Percentiles rank a stretch among this genome's conserved stretches.
Evolutionary conservation across 2,888 invertebrate genomes (phyloP).

Genomic region (Cepaea hortensis): DNA sequence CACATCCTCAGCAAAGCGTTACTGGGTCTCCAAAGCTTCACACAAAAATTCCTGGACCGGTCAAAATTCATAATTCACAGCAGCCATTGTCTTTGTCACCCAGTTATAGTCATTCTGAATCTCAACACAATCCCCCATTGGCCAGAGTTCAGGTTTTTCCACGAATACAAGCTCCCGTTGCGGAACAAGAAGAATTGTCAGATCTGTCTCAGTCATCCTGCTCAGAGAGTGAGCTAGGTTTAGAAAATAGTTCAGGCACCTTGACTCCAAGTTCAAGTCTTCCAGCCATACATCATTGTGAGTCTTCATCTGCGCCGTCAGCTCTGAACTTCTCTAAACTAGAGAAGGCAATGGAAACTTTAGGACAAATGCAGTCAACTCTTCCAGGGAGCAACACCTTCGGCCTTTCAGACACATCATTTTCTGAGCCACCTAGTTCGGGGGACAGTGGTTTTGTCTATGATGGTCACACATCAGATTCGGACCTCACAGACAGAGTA

Average conservation of each 20-base stretch:
- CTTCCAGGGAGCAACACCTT: slow-evolving; percentile 45
- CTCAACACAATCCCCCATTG: slow-evolving; percentile 7
- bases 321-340: slow-evolving; percentile 32
- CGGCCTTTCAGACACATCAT: slow-evolving; percentile 44
- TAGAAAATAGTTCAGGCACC: slow-evolving; percentile 28
- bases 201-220: slow-evolving; percentile 56
- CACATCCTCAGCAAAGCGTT: slow-evolving; percentile 27
- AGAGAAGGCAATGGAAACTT: slow-evolving; percentile 45
- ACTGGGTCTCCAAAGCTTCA: slow-evolving; percentile 31
- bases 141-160: slow-evolving; percentile 43
- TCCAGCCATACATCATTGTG: slow-evolving; percentile 30
- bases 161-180: slow-evolving; percentile 55
- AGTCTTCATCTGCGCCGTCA: background rate
- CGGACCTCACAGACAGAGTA: slow-evolving; percentile 51
- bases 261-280: slow-evolving; percentile 44
- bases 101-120: slow-evolving; percentile 21
- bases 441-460: slow-evolving; percentile 56
- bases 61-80: slow-evolving; percentile 35
- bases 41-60: slow-evolving; percentile 36
- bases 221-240: slow-evolving; percentile 50
- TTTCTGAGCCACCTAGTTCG: slow-evolving; percentile 55
- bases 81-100: slow-evolving; percentile 17
- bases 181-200: slow-evolving; percentile 55
- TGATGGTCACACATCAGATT: slow-evolving; percentile 54
- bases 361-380: slow-evolving; percentile 43